Percentiles rank a stretch among this genome's conserved stretches.
Conservation (phyloP, 2,113 vertebrate genomes). For the Colistium nudipinnis region DNA sequence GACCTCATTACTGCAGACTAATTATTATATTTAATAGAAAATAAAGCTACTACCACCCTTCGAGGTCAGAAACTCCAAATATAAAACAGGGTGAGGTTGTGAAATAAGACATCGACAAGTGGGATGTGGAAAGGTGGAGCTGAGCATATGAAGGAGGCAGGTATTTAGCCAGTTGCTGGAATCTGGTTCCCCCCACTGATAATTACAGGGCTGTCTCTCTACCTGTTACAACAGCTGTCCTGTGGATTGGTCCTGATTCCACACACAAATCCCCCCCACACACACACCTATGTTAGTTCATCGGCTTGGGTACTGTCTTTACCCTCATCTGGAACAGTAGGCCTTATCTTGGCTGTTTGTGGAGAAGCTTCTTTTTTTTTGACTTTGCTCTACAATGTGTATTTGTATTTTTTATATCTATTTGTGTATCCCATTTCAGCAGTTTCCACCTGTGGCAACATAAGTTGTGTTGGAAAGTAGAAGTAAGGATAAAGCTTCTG, state of each 20-base stretch:
- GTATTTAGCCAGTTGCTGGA: constrained; percentile 77
- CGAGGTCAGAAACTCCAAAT: background rate
- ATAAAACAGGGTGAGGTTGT: constrained; percentile 10
- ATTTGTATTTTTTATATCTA: no score
- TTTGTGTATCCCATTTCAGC: background rate
- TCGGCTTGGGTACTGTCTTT: constrained; percentile 41
- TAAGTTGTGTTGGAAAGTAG: constrained; percentile 47
- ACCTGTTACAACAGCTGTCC: constrained; percentile 82
- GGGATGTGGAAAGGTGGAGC: constrained; percentile 54
- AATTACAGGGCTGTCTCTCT: constrained; percentile 80
- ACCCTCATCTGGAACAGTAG: constrained; percentile 20
- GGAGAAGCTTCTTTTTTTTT: no score
- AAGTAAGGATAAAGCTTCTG: constrained; percentile 49
- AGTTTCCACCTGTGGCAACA: background rate
- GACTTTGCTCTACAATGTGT: no score
- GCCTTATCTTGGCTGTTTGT: background rate
- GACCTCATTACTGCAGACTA: background rate
- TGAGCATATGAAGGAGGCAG: constrained; percentile 56
- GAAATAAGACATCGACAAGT: constrained; percentile 30
- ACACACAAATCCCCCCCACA: constrained; percentile 74
- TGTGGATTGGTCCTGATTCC: constrained; percentile 71
- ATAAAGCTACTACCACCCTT: background rate
- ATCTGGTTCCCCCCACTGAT: constrained; percentile 76
- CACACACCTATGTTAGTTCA: constrained; percentile 56
- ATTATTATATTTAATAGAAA: constrained; percentile 8